Percentiles rank a stretch among this genome's conserved stretches.
These are phyloP conservation scores for Rotaria magnacalcarata DNA, from an alignment of 2,888 invertebrate species.

Conservation along the genomic window DNA sequence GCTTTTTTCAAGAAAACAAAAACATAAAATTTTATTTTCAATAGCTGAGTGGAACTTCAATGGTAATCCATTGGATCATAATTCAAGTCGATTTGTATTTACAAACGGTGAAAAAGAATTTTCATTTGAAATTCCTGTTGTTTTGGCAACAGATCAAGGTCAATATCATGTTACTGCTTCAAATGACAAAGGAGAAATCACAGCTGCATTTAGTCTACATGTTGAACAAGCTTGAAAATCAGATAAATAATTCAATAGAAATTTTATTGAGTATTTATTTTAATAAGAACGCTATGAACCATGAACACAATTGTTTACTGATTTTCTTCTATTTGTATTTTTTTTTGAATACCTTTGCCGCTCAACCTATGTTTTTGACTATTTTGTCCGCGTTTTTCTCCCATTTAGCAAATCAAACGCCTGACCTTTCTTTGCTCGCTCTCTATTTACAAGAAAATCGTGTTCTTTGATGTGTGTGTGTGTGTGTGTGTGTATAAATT, in stretches of 20 bases:
- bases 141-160: slow-evolving; percentile 53
- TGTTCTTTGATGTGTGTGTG: slow-evolving; percentile 4
- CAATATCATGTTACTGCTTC: slow-evolving; percentile 51
- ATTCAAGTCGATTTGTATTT: slow-evolving; percentile 52
- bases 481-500: neutral
- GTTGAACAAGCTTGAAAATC: slow-evolving; percentile 47
- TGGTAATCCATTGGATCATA: slow-evolving; percentile 50
- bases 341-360: neutral
- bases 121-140: slow-evolving; percentile 52
- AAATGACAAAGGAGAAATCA: slow-evolving; percentile 50
- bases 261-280: neutral
- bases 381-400: neutral
- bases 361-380: neutral
- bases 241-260: slow-evolving; percentile 47
- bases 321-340: slow-evolving; percentile 19
- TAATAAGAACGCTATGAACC: neutral
- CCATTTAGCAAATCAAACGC: neutral
- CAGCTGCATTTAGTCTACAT: slow-evolving; percentile 52
- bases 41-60: slow-evolving; percentile 53
- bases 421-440: neutral
- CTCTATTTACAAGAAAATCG: neutral
- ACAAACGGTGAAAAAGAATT: slow-evolving; percentile 49
- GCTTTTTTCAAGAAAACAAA: too few species aligned
- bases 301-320: neutral
- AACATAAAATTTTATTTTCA: neutral